Base-by-base conservation (phyloP, 2,888 invertebrate species). In the Leptogaster cylindrica region DNA sequence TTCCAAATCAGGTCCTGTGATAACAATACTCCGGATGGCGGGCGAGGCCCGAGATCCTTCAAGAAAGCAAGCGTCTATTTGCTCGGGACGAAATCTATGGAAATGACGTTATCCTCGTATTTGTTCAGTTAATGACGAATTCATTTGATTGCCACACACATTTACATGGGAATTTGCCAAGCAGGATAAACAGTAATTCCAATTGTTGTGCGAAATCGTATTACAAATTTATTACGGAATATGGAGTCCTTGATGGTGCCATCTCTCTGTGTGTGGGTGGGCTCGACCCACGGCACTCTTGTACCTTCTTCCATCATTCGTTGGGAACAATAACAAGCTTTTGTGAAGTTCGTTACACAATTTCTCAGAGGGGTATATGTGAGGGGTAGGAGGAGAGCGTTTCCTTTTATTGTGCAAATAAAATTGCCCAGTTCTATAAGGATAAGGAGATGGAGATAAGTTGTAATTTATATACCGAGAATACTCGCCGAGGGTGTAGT, bases 51-150 rank as follows among this genome's bases (percentile, higher is more conserved):
- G 14, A 2, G 23, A 44, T 18, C 18, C 41, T 28, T n/a, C 16
- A 44, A 28, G 61, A 44, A 61, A 61, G 27, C 28, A 16, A 44
- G 44, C 10, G 61, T 61, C 61, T 61, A 61, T 61, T 61, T 61
- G 44, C 23, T 44, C 44, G 44, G 61, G 61, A 61, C 61, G 8
- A 44, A 61, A 61, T 61, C 61, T 44, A 61, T 25, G 61, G 44
- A 14, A 61, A 61, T 28, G 31, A 61, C 14, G 61, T 61, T 61
- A 61, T 61, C 41, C 44, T 44, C 44, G 44, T 64, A 64, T 69
- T 69, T 66, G 55, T 65, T 66, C 46, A 67, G 66, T 66, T 69
- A 69, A 69, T 69, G 69, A 69, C 69, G 66, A 69, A 67, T 69
- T 69, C 66, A 69, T 69, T 69, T 67, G 66, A 66, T 69, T 69